phyloP scores from a whole-genome alignment of 2,888 invertebrate species.

The Drosophila ustulata region DNA sequence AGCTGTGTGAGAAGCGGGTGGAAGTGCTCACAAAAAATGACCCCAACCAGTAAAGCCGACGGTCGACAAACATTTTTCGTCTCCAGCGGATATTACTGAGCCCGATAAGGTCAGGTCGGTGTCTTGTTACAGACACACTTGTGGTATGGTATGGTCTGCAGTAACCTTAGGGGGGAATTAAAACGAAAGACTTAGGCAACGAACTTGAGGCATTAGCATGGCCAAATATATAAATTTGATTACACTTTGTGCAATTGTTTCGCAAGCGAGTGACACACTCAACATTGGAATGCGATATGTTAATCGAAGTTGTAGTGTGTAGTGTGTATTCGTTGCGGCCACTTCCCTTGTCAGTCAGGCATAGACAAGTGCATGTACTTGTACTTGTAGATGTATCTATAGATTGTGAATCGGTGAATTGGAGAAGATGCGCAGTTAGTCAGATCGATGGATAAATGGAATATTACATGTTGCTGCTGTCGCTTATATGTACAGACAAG shows the following conservation, averaged over 20 bases:
- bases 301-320: constrained; percentile 16
- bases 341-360: constrained; percentile 11
- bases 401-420: constrained; percentile 13
- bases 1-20: neutral
- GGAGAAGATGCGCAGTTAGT: constrained; percentile 18
- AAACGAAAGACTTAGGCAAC: constrained; percentile 77
- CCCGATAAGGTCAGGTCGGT: constrained; percentile 16
- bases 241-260: constrained; percentile 17
- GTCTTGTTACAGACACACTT: constrained; percentile 6
- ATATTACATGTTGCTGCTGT: constrained; percentile 32
- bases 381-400: constrained; percentile 1
- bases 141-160: constrained; percentile 5
- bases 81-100: constrained; percentile 18
- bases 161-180: constrained; percentile 10
- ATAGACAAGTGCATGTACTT: neutral
- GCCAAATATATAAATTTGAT: constrained; percentile 9
- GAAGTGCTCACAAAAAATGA: neutral
- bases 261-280: constrained; percentile 34
- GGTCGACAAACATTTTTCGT: neutral
- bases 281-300: constrained; percentile 33
- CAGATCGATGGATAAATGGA: constrained; percentile 23
- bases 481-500: constrained; percentile 61
- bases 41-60: neutral
- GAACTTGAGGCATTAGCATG: constrained; percentile 55
- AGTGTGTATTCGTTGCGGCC: constrained; percentile 6